Percentiles rank a stretch among this genome's conserved stretches.
phyloP scores from a whole-genome alignment of 2,797 vertebrate genomes.

The Vultur gryphus region DNA sequence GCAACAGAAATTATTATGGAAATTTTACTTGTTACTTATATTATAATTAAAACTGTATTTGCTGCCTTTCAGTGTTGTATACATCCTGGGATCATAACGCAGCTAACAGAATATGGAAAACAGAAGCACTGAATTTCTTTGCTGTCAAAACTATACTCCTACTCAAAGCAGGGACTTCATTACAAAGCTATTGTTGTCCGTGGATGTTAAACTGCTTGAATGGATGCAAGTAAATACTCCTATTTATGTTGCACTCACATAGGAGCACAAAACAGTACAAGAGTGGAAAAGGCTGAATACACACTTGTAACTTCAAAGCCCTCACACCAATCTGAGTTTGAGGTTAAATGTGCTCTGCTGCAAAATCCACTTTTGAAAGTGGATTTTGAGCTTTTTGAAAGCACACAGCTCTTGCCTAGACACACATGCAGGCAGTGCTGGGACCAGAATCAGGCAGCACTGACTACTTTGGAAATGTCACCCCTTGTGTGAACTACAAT shows the following conservation, averaged over 20 bases:
- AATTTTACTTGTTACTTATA: background rate
- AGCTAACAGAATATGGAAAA: background rate
- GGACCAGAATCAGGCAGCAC: background rate
- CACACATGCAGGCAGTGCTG: fast-evolving
- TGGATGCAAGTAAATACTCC: background rate
- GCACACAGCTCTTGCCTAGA: background rate
- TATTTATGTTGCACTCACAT: fast-evolving
- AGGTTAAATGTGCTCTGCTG: background rate
- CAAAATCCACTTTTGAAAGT: background rate
- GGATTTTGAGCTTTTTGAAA: background rate
- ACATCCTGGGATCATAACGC: background rate
- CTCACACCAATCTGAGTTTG: background rate
- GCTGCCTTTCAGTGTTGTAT: background rate
- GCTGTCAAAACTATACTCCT: background rate
- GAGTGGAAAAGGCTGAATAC: background rate
- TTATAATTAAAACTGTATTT: background rate
- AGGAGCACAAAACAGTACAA: background rate
- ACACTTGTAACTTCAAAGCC: background rate
- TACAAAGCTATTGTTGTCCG: background rate
- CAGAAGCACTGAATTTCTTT: background rate
- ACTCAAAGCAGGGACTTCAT: background rate
- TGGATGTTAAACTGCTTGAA: background rate
- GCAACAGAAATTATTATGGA: background rate
- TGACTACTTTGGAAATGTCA: background rate
- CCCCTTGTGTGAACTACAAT: background rate